Percentiles rank a stretch among this genome's conserved stretches.
Conservation (phyloP, 2,113 vertebrate species). For the Geothlypis trichas region DNA sequence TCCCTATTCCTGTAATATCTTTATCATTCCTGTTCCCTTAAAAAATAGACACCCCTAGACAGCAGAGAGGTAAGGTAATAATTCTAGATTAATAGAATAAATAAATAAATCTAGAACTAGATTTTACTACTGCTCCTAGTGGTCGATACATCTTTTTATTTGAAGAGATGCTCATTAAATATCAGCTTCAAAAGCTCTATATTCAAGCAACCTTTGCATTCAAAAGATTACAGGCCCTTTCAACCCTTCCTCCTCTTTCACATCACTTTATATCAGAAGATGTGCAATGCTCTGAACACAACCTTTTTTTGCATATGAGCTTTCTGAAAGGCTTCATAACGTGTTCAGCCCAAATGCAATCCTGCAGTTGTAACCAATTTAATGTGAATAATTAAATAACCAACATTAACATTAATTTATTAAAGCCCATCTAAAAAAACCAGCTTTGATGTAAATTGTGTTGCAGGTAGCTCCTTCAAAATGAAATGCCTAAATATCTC, state of each 20-base stretch:
- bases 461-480: slow-evolving; percentile 58
- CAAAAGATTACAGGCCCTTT: neutral
- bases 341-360: neutral
- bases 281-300: neutral
- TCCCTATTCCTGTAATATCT: neutral
- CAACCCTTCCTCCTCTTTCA: neutral
- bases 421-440: neutral
- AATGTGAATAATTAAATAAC: slow-evolving; percentile 45
- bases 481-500: slow-evolving; percentile 1
- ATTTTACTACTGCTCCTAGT: neutral
- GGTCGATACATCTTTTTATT: neutral
- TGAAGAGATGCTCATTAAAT: neutral
- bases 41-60: neutral
- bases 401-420: slow-evolving; percentile 50
- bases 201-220: neutral
- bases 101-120: neutral
- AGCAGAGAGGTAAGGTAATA: neutral
- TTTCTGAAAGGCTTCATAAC: neutral
- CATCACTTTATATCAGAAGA: neutral
- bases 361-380: slow-evolving; percentile 22
- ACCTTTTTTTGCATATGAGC: neutral
- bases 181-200: neutral
- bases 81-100: neutral
- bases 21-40: neutral
- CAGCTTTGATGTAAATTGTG: neutral